phyloP scores from a whole-genome alignment of 2,797 vertebrate genomes.

The Notolepis coatsorum region DNA sequence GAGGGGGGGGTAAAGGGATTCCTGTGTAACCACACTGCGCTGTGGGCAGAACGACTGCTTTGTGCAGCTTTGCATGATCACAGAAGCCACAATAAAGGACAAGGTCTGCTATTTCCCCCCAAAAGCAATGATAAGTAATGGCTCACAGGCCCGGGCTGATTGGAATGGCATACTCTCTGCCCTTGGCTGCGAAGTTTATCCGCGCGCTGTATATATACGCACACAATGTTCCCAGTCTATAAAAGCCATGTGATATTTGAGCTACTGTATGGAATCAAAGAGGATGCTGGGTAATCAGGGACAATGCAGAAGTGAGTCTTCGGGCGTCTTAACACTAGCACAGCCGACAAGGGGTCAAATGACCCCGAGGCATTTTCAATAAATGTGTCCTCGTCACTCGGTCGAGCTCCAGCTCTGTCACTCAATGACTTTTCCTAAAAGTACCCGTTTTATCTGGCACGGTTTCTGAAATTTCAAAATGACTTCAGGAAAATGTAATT shows the following conservation, averaged over 20 bases:
- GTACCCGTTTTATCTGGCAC: no score
- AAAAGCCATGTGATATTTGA: constrained; percentile 54
- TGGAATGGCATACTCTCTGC: constrained; percentile 43
- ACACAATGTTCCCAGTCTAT: constrained; percentile 30
- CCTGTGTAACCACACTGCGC: constrained; percentile 80
- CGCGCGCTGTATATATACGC: constrained; percentile 22
- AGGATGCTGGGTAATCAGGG: constrained; percentile 39
- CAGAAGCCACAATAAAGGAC: constrained; percentile 74
- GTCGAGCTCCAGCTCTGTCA: no score
- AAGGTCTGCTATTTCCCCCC: constrained; percentile 74
- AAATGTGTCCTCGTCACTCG: no score
- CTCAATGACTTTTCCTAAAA: no score
- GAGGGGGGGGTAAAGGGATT: constrained; percentile 69
- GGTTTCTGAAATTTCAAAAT: no score
- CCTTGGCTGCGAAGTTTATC: constrained; percentile 66
- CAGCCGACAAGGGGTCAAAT: no score
- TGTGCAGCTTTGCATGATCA: constrained; percentile 84
- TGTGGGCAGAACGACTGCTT: constrained; percentile 77
- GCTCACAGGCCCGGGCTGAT: constrained; percentile 62
- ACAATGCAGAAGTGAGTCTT: constrained; percentile 56
- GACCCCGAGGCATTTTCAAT: no score
- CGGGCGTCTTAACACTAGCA: constrained; percentile 50
- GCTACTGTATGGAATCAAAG: constrained; percentile 54
- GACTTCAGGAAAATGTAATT: no score
- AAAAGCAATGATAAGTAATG: constrained; percentile 79